Percentiles rank a stretch among this genome's conserved stretches.
phyloP scores from a whole-genome alignment of 2,113 vertebrate species.

The Hystrix brachyura region DNA sequence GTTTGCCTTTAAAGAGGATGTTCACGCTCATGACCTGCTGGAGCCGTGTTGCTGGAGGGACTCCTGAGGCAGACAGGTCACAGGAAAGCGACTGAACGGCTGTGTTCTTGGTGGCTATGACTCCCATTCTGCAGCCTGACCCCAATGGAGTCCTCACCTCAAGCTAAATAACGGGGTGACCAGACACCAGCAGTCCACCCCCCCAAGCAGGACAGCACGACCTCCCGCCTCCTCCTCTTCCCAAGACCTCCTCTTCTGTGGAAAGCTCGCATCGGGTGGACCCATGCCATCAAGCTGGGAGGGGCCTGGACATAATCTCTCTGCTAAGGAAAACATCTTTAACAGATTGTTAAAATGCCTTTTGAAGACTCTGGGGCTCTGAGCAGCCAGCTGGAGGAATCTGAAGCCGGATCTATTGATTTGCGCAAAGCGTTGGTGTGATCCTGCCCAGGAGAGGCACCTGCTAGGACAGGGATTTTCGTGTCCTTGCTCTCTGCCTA shows the following conservation, averaged over 20 bases:
- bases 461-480: background rate
- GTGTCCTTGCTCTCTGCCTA: background rate
- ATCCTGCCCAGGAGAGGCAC: background rate
- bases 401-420: slow-evolving; percentile 36
- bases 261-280: background rate
- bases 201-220: background rate
- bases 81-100: background rate
- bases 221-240: background rate
- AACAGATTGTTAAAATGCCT: background rate
- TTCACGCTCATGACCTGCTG: background rate
- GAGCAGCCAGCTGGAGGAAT: background rate
- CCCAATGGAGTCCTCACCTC: background rate
- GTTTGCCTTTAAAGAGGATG: background rate
- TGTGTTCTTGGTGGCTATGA: background rate
- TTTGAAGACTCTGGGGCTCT: background rate
- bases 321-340: slow-evolving; percentile 53
- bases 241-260: background rate
- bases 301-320: slow-evolving; percentile 24
- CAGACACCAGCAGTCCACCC: fast-evolving
- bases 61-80: background rate
- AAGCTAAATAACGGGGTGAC: background rate
- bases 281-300: background rate
- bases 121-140: background rate
- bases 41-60: background rate
- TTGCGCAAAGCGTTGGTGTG: background rate